These are phyloP conservation scores for Tetraneura akinire DNA, from an alignment of 1,140 invertebrate species.

Conservation along the genomic window DNA sequence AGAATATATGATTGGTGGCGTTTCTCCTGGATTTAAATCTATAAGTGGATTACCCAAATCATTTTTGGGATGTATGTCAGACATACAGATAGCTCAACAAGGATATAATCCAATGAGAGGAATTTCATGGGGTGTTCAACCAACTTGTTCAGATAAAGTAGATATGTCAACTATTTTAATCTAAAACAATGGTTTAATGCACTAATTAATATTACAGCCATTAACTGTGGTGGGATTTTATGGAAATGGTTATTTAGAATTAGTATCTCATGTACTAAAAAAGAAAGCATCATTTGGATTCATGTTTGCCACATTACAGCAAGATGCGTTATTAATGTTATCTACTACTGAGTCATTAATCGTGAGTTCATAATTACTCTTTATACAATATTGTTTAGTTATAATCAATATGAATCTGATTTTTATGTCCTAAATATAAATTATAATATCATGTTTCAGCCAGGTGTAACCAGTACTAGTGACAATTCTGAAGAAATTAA, in stretches of 20 bases:
- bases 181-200: neutral
- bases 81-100: conserved; percentile 73
- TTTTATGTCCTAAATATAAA: neutral
- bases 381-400: too few relatives aligned
- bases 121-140: conserved; percentile 74
- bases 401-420: too few relatives aligned
- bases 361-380: conserved; percentile 55
- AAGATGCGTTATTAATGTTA: conserved; percentile 72
- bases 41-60: conserved; percentile 62
- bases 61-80: conserved; percentile 80
- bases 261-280: conserved; percentile 68
- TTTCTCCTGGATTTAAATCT: conserved; percentile 69
- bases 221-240: conserved; percentile 71
- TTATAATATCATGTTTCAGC: conserved; percentile 31
- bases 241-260: conserved; percentile 78
- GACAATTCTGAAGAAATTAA: conserved; percentile 56
- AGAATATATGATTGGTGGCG: conserved; percentile 77
- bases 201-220: conserved; percentile 59
- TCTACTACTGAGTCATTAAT: conserved; percentile 68
- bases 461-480: conserved; percentile 47
- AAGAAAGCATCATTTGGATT: conserved; percentile 72
- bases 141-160: conserved; percentile 73
- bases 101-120: conserved; percentile 68
- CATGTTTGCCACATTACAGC: conserved; percentile 74
- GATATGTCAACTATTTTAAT: conserved; percentile 52